A percentile compares a stretch with the other conserved stretches of the same genome.
phyloP scores from a whole-genome alignment of 2,113 vertebrate genomes.

The Hirundichthys speculiger region DNA sequence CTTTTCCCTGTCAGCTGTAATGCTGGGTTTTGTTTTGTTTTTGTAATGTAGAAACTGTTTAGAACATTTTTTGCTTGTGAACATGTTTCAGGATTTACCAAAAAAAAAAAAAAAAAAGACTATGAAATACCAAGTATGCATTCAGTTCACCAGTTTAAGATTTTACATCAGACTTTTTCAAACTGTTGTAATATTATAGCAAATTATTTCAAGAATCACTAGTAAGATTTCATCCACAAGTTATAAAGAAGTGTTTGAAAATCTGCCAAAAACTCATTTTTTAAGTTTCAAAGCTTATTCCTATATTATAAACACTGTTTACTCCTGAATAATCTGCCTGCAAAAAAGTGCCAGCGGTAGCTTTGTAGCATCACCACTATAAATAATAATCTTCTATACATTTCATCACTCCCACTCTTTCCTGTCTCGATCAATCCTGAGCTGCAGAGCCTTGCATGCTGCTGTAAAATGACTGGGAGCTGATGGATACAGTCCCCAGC shows the following conservation, averaged over 20 bases:
- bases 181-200: no score
- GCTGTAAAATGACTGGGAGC: conserved; percentile 72
- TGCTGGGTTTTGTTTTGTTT: no score
- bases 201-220: no score
- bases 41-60: no score
- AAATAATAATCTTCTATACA: conserved; percentile 77
- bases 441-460: conserved; percentile 64
- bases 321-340: conserved; percentile 22
- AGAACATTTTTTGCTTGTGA: no score
- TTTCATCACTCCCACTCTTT: conserved; percentile 77
- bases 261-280: not conserved
- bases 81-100: no score
- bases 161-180: no score
- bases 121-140: no score
- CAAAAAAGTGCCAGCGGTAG: conserved; percentile 56
- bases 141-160: no score
- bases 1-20: not conserved
- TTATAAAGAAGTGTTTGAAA: not conserved
- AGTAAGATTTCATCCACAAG: no score
- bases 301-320: conserved; percentile 38
- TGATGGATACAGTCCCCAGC: conserved; percentile 72
- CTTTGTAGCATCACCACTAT: conserved; percentile 48
- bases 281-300: conserved; percentile 27
- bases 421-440: conserved; percentile 76
- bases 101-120: no score